A percentile compares a stretch with the other conserved stretches of the same genome.
phyloP scores from a whole-genome alignment of 2,113 vertebrate genomes.

The Hippotragus niger region DNA sequence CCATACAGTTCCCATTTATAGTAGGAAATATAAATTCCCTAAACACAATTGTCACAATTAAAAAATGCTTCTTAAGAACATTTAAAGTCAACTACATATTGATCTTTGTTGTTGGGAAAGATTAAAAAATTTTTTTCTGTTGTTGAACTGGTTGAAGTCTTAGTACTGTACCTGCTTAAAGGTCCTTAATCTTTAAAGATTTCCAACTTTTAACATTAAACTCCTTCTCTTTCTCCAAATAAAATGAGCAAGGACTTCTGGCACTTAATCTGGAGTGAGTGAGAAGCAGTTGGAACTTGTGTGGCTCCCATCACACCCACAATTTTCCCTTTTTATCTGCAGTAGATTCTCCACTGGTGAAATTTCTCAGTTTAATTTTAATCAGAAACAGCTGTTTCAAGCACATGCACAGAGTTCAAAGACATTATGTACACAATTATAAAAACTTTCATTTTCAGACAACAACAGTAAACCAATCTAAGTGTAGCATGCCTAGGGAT shows the following conservation, averaged over 20 bases:
- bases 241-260: conserved; percentile 58
- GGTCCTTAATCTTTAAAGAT: background rate
- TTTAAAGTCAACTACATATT: conserved; percentile 24
- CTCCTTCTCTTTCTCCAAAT: conserved; percentile 56
- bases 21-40: background rate
- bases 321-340: conserved; percentile 67
- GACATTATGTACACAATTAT: conserved; percentile 32
- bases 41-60: conserved; percentile 29
- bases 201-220: conserved; percentile 54
- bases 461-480: conserved; percentile 45
- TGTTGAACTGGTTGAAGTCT: background rate
- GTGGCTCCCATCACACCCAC: background rate
- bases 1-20: background rate
- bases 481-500: conserved; percentile 4
- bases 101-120: background rate
- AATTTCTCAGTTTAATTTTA: conserved; percentile 73
- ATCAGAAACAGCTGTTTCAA: conserved; percentile 75
- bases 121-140: background rate
- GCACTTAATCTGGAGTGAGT: conserved; percentile 53
- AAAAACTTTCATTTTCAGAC: conserved; percentile 64
- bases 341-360: conserved; percentile 63
- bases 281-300: conserved; percentile 41
- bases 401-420: conserved; percentile 73
- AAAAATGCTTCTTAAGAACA: conserved; percentile 8
- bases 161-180: background rate